Evolutionary conservation across 2,888 invertebrate genomes (phyloP).

Genomic region (Caenorhabditis drosophilae): DNA sequence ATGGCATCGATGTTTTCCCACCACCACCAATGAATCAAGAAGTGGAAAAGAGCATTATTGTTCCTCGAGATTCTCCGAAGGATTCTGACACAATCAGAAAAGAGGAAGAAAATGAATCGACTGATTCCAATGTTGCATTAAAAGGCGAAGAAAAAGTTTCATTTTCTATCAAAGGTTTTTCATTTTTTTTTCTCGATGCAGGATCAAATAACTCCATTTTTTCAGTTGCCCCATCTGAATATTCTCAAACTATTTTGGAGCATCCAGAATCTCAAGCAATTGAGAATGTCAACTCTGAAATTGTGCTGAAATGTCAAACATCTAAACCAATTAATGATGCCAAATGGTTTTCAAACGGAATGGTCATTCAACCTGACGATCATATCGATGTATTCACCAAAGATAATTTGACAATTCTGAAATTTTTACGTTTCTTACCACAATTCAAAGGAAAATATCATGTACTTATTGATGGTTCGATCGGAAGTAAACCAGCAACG

Average conservation of each 20-base stretch:
- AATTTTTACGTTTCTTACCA: constrained; percentile 37
- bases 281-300: constrained; percentile 26
- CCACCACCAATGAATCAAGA: constrained; percentile 29
- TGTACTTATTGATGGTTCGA: constrained; percentile 43
- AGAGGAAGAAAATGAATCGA: constrained; percentile 14
- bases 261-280: constrained; percentile 42
- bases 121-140: constrained; percentile 9
- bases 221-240: no score
- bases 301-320: constrained; percentile 30
- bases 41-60: constrained; percentile 30
- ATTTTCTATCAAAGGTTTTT: no score
- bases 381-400: constrained; percentile 16
- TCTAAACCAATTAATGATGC: constrained; percentile 26
- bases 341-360: constrained; percentile 51
- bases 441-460: constrained; percentile 50
- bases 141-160: background rate
- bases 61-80: constrained; percentile 22
- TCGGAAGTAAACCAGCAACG: constrained; percentile 42
- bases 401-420: constrained; percentile 26
- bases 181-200: no score
- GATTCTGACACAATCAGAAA: constrained; percentile 8
- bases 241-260: constrained; percentile 43
- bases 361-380: constrained; percentile 39
- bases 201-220: no score
- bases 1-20: constrained; percentile 45